Conservation (phyloP, 2,888 invertebrate genomes). For the Augochlorella aurata region DNA sequence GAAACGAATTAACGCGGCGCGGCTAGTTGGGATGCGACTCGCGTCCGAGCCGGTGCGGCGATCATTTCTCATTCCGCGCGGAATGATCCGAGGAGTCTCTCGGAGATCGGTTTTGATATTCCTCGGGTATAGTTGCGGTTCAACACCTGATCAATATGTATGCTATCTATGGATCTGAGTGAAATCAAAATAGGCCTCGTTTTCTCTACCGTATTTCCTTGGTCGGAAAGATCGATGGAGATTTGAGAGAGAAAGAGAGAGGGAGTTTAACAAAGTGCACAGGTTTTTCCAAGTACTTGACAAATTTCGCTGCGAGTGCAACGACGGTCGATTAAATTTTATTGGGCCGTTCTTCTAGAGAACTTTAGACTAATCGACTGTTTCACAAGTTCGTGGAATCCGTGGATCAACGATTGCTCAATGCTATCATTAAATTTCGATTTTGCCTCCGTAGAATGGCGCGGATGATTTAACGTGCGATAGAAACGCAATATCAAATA, state of each 20-base stretch:
- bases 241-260: too few species aligned
- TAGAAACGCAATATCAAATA: neutral
- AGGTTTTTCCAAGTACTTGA: neutral
- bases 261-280: neutral
- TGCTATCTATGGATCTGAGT: constrained; percentile 9
- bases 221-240: neutral
- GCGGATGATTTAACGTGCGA: neutral
- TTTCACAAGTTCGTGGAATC: neutral
- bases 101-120: neutral
- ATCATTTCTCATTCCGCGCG: neutral
- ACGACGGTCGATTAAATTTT: neutral
- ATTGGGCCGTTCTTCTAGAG: neutral
- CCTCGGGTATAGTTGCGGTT: neutral
- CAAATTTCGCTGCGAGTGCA: too few species aligned
- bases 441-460: neutral
- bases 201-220: neutral
- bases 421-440: constrained; percentile 1
- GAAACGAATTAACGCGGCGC: neutral
- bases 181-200: neutral
- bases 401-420: neutral
- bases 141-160: constrained; percentile 6
- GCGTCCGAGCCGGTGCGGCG: neutral
- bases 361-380: neutral
- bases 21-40: neutral
- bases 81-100: neutral